These are phyloP conservation scores for Ochropleura plecta DNA, from an alignment of 2,888 invertebrate genomes.

Conservation along the genomic window DNA sequence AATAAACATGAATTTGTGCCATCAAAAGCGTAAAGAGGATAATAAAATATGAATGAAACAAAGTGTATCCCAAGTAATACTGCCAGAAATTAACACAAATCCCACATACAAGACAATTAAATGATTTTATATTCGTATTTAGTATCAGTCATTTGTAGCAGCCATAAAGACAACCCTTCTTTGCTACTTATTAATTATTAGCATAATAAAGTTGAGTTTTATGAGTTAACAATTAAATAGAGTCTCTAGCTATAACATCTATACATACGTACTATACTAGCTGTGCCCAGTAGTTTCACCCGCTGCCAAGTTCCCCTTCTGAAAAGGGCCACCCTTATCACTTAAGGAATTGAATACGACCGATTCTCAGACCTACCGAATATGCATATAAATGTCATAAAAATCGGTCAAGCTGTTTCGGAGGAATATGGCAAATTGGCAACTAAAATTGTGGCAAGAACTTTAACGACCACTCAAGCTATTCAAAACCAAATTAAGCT, in stretches of 20 bases:
- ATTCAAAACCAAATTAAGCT: too few species aligned
- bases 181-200: conserved; percentile 29
- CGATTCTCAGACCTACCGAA: too few species aligned
- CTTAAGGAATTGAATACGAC: too few species aligned
- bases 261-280: too few species aligned
- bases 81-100: conserved; percentile 27
- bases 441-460: too few species aligned
- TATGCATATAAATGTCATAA: too few species aligned
- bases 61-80: conserved; percentile 21
- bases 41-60: conserved; percentile 45
- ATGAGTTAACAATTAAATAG: conserved; percentile 4
- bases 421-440: too few species aligned
- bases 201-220: conserved; percentile 25
- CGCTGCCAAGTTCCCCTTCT: too few species aligned
- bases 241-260: not conserved
- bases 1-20: conserved; percentile 25
- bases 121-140: conserved; percentile 37
- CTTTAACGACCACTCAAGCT: too few species aligned
- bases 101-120: conserved; percentile 41
- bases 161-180: conserved; percentile 39
- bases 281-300: too few species aligned
- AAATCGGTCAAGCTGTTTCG: too few species aligned
- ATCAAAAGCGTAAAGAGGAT: conserved; percentile 38
- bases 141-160: conserved; percentile 35
- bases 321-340: too few species aligned